These are phyloP conservation scores for Dendroctonus valens DNA, from an alignment of 1,140 invertebrate species.

Conservation along the genomic window DNA sequence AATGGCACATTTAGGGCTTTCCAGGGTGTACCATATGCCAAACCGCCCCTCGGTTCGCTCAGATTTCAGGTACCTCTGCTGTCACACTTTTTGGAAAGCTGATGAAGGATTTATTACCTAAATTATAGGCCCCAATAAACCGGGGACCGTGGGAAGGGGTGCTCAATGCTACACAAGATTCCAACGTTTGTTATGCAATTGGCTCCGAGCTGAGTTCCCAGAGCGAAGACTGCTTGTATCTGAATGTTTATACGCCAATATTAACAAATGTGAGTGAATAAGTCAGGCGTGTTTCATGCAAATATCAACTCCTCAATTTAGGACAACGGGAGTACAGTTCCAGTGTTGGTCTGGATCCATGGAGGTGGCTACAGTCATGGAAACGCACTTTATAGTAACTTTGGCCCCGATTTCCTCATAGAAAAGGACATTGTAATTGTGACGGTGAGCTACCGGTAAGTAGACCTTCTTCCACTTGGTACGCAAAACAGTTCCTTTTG, in stretches of 20 bases:
- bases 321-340: constrained; percentile 11
- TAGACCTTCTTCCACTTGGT: neutral
- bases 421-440: constrained; percentile 30
- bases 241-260: constrained; percentile 25
- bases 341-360: constrained; percentile 34
- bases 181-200: constrained; percentile 15
- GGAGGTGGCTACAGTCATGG: constrained; percentile 27
- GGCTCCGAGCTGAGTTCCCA: constrained; percentile 1
- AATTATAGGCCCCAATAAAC: constrained; percentile 18
- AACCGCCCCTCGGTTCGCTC: constrained; percentile 11
- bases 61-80: constrained; percentile 16
- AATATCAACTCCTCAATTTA: constrained; percentile 2
- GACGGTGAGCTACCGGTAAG: constrained; percentile 31
- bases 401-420: constrained; percentile 46
- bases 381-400: constrained; percentile 42
- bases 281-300: neutral
- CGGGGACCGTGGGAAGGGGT: constrained; percentile 11
- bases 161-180: constrained; percentile 11
- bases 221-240: constrained; percentile 30
- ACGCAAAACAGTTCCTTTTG: neutral
- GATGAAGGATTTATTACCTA: neutral
- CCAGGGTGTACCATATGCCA: constrained; percentile 18
- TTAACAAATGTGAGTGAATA: constrained; percentile 1
- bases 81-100: neutral
- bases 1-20: constrained; percentile 16